phyloP scores from a whole-genome alignment of 1,140 invertebrate genomes.

The Pemphigus obesinymphae region DNA sequence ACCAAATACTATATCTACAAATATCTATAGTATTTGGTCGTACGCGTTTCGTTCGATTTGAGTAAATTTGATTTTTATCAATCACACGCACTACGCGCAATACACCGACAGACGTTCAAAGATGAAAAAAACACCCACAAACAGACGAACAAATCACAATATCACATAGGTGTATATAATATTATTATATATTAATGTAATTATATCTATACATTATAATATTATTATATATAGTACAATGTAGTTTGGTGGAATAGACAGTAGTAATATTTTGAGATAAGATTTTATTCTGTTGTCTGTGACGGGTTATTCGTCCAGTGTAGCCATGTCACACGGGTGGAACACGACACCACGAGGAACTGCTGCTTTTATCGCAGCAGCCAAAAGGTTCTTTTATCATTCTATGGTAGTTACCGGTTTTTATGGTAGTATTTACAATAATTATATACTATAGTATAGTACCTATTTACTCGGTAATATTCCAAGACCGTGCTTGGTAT shows the following conservation, averaged over 20 bases:
- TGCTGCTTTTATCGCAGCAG: no score
- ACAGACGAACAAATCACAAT: not conserved
- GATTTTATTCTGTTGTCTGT: not conserved
- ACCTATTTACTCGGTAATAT: no score
- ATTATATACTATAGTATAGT: no score
- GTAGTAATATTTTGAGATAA: conserved; percentile 6
- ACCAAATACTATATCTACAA: no score
- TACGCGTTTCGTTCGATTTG: not conserved
- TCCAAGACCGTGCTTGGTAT: no score
- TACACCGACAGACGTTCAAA: not conserved
- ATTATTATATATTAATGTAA: not conserved
- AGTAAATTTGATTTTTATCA: not conserved
- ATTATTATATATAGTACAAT: not conserved
- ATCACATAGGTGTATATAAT: not conserved
- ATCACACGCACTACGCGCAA: not conserved
- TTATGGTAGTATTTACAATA: no score
- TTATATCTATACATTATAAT: not conserved
- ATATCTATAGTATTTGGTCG: not conserved
- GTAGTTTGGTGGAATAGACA: not conserved
- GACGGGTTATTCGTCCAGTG: not conserved
- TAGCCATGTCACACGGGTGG: not conserved
- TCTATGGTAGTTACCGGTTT: no score
- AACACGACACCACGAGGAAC: no score
- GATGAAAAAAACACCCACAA: conserved; percentile 29
- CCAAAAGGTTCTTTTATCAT: no score